Evolutionary conservation across 2,888 invertebrate genomes (phyloP).

Genomic region (Rhorus exstirpatorius): DNA sequence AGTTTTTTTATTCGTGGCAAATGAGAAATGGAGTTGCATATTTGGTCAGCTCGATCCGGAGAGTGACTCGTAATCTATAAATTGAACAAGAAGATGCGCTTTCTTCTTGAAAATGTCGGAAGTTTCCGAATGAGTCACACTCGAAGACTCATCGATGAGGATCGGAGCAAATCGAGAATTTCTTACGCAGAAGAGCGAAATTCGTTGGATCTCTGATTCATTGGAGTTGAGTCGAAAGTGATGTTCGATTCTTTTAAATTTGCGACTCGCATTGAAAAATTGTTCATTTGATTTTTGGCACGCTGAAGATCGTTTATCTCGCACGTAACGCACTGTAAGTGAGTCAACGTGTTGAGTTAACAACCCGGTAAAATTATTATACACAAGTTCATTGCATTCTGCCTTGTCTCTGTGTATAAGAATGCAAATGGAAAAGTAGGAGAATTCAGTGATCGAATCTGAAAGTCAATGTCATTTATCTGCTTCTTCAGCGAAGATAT

Average conservation of each 20-base stretch:
- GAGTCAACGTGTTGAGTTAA: constrained; percentile 74
- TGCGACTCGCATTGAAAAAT: background rate
- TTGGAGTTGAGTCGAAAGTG: background rate
- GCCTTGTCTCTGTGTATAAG: constrained; percentile 20
- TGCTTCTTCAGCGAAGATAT: background rate
- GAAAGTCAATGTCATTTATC: constrained; percentile 44
- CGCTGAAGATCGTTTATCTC: background rate
- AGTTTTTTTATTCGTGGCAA: background rate
- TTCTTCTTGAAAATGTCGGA: constrained; percentile 26
- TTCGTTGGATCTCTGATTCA: constrained; percentile 13
- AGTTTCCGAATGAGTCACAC: constrained; percentile 42
- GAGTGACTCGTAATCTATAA: constrained; percentile 33
- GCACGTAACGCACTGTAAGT: background rate
- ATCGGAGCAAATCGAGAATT: constrained; percentile 1
- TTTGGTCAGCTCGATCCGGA: constrained; percentile 47
- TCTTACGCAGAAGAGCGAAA: background rate
- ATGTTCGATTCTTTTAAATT: background rate
- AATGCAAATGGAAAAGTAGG: constrained; percentile 77
- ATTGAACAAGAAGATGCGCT: constrained; percentile 34
- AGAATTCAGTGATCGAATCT: constrained; percentile 59
- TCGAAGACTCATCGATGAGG: constrained; percentile 19
- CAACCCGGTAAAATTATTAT: constrained; percentile 72
- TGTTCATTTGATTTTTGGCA: constrained; percentile 6
- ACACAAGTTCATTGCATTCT: constrained; percentile 22
- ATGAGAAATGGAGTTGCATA: background rate